A percentile compares a stretch with the other conserved stretches of the same genome.
Evolutionary conservation across 2,113 vertebrate species (phyloP).

Genomic region (Acanthisitta chloris): DNA sequence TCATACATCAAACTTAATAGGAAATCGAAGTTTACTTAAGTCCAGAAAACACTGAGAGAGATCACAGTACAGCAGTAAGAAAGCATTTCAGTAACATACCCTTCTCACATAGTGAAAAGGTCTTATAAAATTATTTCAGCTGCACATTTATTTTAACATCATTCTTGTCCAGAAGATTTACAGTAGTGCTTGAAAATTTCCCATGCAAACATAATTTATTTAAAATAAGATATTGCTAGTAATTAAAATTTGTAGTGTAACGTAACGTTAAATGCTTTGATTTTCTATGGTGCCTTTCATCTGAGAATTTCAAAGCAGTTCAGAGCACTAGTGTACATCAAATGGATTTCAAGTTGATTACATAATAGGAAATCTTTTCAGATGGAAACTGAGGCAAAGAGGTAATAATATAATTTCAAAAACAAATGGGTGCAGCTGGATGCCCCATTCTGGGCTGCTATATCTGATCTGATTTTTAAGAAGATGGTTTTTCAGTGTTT

Average conservation of each 20-base stretch:
- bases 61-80: background rate
- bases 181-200: background rate
- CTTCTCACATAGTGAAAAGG: background rate
- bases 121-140: constrained; percentile 23
- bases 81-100: background rate
- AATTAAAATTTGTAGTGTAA: constrained; percentile 45
- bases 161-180: constrained; percentile 31
- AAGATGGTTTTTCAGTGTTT: background rate
- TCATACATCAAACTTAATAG: constrained; percentile 8
- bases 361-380: background rate
- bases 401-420: background rate
- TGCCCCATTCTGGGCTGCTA: background rate
- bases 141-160: constrained; percentile 30
- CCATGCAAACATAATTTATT: constrained; percentile 31
- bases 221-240: constrained; percentile 9
- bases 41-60: background rate
- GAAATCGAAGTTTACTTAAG: constrained; percentile 31
- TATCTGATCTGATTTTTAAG: background rate
- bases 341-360: background rate
- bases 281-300: constrained; percentile 27
- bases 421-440: background rate
- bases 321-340: background rate
- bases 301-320: constrained; percentile 47
- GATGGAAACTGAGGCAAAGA: constrained; percentile 18
- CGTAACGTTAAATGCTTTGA: background rate